A percentile compares a stretch with the other conserved stretches of the same genome.
Conservation (phyloP, 2,888 invertebrate species). For the Nomada flava region DNA sequence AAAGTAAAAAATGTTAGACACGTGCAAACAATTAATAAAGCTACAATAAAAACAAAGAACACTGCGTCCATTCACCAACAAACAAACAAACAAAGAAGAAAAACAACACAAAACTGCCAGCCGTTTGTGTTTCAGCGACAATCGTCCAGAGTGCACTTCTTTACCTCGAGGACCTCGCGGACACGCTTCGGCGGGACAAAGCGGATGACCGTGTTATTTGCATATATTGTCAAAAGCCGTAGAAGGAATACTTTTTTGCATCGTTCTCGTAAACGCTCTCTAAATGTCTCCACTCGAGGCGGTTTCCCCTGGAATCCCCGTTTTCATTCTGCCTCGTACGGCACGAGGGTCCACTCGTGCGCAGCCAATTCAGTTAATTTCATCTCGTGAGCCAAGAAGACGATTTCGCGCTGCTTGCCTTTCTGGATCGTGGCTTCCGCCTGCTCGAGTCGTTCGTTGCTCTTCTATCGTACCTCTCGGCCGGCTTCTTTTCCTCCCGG, state of each 20-base stretch:
- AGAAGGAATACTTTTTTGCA: conserved; percentile 29
- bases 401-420: conserved; percentile 65
- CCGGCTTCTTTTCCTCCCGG: conserved; percentile 12
- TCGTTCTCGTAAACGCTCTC: conserved; percentile 4
- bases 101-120: too few species aligned
- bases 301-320: conserved; percentile 25
- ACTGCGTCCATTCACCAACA: too few species aligned
- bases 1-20: too few species aligned
- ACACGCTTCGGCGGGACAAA: neutral
- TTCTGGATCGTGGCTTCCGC: conserved; percentile 57
- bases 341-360: conserved; percentile 60
- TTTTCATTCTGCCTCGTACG: conserved; percentile 34
- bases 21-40: too few species aligned
- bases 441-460: conserved; percentile 36
- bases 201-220: conserved; percentile 51
- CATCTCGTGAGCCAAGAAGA: conserved; percentile 58
- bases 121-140: too few species aligned
- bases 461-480: neutral
- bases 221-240: conserved; percentile 34
- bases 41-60: too few species aligned
- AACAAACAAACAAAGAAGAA: too few species aligned
- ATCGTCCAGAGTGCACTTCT: too few species aligned
- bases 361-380: conserved; percentile 67
- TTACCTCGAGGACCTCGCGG: too few species aligned
- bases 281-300: conserved; percentile 23